A percentile compares a stretch with the other conserved stretches of the same genome.
Evolutionary conservation across 2,888 invertebrate genomes (phyloP).

Genomic region (Perithous albicinctus): DNA sequence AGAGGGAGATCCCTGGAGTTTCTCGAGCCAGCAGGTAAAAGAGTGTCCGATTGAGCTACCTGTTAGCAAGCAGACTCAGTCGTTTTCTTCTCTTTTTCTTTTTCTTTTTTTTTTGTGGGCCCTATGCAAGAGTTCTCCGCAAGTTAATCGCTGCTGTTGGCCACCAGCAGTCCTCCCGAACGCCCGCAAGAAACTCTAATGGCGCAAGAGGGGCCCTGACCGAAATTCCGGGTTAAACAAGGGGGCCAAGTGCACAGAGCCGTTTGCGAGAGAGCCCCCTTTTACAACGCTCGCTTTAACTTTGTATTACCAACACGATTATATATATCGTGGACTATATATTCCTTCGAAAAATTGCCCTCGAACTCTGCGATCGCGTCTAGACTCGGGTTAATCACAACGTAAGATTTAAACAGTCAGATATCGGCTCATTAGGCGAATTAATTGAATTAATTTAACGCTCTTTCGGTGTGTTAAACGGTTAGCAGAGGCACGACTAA

Average conservation of each 20-base stretch:
- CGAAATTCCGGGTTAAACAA: constrained; percentile 80
- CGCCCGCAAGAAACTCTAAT: constrained; percentile 68
- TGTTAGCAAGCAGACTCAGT: constrained; percentile 34
- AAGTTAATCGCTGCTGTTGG: constrained; percentile 9
- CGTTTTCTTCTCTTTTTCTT: constrained; percentile 17
- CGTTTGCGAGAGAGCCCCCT: constrained; percentile 34
- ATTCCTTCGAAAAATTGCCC: constrained; percentile 1
- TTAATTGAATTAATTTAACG: constrained; percentile 13
- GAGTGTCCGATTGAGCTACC: constrained; percentile 42
- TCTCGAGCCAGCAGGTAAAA: constrained; percentile 35
- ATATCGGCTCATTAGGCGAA: neutral
- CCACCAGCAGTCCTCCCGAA: constrained; percentile 27
- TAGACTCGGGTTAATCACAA: neutral
- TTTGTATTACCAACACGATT: constrained; percentile 1
- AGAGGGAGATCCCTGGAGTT: constrained; percentile 23
- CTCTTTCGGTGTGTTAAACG: too few relatives aligned
- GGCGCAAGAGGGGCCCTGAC: constrained; percentile 82
- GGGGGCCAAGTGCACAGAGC: constrained; percentile 83
- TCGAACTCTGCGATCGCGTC: neutral
- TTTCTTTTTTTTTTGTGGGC: too few relatives aligned
- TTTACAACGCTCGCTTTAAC: constrained; percentile 22
- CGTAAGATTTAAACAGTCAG: constrained; percentile 7
- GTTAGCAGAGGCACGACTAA: neutral
- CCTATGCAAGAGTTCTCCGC: constrained; percentile 19
- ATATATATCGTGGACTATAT: neutral